These are phyloP conservation scores for Sapayoa aenigma DNA, from an alignment of 2,113 vertebrate genomes.

Conservation along the genomic window DNA sequence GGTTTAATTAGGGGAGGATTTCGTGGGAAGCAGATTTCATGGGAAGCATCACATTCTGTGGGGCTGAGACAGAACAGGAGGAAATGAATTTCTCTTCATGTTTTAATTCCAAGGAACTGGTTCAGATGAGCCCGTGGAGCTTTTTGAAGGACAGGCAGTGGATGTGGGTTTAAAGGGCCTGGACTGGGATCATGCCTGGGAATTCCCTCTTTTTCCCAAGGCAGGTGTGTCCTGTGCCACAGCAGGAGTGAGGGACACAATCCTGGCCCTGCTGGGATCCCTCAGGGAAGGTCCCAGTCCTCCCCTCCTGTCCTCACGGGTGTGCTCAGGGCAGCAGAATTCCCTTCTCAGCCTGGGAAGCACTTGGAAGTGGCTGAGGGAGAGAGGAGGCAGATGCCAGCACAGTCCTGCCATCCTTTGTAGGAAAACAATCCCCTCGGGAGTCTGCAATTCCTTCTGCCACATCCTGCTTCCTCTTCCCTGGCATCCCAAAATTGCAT, in stretches of 20 bases:
- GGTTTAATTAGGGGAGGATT: not conserved
- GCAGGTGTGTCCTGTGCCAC: no score
- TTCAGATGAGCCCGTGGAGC: fast-evolving
- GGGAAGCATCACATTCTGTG: not conserved
- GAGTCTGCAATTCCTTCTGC: fast-evolving
- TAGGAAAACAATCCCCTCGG: fast-evolving
- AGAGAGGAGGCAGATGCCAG: no score
- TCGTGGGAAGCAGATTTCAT: not conserved
- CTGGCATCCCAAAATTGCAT: not conserved
- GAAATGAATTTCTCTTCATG: not conserved
- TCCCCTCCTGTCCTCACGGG: no score
- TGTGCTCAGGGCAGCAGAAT: no score
- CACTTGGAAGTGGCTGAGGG: not conserved
- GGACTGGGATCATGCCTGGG: fast-evolving
- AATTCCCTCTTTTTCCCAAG: fast-evolving
- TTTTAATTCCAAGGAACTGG: fast-evolving
- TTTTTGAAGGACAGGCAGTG: fast-evolving
- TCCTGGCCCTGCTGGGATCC: not conserved
- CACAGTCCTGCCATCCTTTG: fast-evolving
- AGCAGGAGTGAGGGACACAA: not conserved
- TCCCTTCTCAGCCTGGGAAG: not conserved
- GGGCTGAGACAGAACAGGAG: not conserved
- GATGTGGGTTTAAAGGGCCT: no score
- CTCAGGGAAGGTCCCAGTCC: not conserved
- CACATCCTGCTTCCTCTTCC: fast-evolving